Evolutionary conservation across 2,113 vertebrate genomes (phyloP), one percentile per base, ranked within the genome.

Genomic region (Perca flavescens): DNA sequence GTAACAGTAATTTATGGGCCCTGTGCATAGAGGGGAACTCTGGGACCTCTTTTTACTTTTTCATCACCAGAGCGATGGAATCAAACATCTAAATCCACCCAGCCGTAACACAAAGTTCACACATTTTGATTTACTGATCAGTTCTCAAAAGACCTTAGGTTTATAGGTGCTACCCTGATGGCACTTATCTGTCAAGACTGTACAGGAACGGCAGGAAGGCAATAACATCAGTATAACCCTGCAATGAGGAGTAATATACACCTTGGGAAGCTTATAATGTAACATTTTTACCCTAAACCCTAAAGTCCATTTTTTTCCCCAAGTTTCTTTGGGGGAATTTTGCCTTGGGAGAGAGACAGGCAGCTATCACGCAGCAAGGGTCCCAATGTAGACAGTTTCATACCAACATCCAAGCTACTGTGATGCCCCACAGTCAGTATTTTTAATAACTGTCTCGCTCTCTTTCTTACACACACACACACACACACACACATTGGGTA

Each of bases 1-100:
- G 40, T 82, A 72, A 73, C 84, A 12, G 65, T 90, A 87, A 90
- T 91, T 89, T 91, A 90, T 90, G 74, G 74, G 77, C 69, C 67
- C 86, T 64, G 61, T 64, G 73, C 73, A 53, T 58, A 36, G 85
- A 56, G 82, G 75, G 62, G 63, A 57, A 68, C 65, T 82, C 56
- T 79, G 57, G 74, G 75, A 67, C 43, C 53, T 77, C 60, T 31
- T 68, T 84, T 77, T 61, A 57, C 49, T 78, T 87, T 82, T 77
- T 65, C 65, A 73, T 67, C 80, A 34, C 43, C 53, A 47, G 12
- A 66, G 74, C 74, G 50, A 76, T 74, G 82, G 64, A 64, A 75
- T 85, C 71, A 76, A 83, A 86, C 74, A 68, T 78, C 78, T 75
- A 65, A 84, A 85, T 84, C 50, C 70, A 63, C n/a, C 46, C 28